Base-by-base conservation (phyloP, 2,888 invertebrate genomes). In the Epsilonema sp. region DNA sequence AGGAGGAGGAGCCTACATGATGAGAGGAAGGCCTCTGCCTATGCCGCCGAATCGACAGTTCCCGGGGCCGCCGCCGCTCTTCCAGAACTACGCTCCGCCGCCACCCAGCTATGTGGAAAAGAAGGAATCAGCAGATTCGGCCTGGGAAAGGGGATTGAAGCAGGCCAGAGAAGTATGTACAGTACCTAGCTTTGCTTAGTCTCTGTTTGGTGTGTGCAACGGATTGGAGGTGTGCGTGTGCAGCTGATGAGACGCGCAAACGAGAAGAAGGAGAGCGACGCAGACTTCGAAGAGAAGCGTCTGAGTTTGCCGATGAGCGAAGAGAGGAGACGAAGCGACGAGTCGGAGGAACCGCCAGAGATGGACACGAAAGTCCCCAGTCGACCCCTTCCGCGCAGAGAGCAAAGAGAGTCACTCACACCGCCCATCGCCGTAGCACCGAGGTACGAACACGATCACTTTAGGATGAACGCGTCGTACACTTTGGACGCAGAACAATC, bases 211-310 rank as follows among this genome's bases (percentile, higher is more conserved):
- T n/a, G n/a, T n/a, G n/a, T n/a, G n/a, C n/a, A n/a, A n/a, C n/a
- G n/a, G n/a, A n/a, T n/a, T n/a, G n/a, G n/a, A n/a, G n/a, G n/a
- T n/a, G n/a, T n/a, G n/a, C n/a, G n/a, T n/a, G n/a, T 57, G 20
- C 53, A 75, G 73, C 78, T 81, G 77, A 74, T 82, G 69, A 76
- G 85, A 50, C 84, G 85, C 70, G 86, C 89, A 1, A 81, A 80
- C 58, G 84, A 86, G 64, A 77, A 89, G 37, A 87, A 87, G 65
- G 87, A 89, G 67, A 85, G 82, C 57, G 89, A 90, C 63, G 81
- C 83, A 72, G 86, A 89, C 67, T 87, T 87, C 63, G 86, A 89
- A 64, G 87, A 90, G 66, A 89, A 89, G 69, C 83, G 87, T 65
- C 78, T 89, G 72, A 87, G 89, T 63, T 66, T 89, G 48, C 44